phyloP scores from a whole-genome alignment of 2,888 invertebrate genomes.

The Danaus chrysippus region DNA sequence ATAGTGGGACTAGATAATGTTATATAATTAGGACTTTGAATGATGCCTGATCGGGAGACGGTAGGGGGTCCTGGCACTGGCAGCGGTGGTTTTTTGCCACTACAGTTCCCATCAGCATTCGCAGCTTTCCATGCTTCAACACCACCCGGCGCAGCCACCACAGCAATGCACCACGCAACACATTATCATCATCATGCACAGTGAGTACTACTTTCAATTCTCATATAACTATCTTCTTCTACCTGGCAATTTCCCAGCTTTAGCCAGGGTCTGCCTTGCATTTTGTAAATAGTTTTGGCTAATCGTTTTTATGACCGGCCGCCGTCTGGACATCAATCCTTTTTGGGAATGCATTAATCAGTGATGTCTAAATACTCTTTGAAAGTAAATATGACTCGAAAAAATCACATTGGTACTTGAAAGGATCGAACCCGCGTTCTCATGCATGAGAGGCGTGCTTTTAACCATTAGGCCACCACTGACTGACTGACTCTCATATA shows the following conservation, averaged over 20 bases:
- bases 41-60: constrained; percentile 78
- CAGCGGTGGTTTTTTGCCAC: constrained; percentile 77
- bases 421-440: too few relatives aligned
- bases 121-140: constrained; percentile 81
- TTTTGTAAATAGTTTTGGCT: too few relatives aligned
- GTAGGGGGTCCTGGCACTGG: constrained; percentile 78
- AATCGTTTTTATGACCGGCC: too few relatives aligned
- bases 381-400: too few relatives aligned
- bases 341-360: too few relatives aligned
- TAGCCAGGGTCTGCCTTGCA: too few relatives aligned
- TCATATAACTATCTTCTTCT: constrained; percentile 61
- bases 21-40: constrained; percentile 56
- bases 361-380: too few relatives aligned
- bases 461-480: too few relatives aligned
- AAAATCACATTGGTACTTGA: too few relatives aligned
- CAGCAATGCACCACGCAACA: constrained; percentile 79
- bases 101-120: constrained; percentile 78
- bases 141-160: constrained; percentile 78
- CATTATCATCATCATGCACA: constrained; percentile 76
- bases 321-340: too few relatives aligned
- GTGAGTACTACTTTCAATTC: constrained; percentile 48
- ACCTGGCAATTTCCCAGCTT: too few relatives aligned
- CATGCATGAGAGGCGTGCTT: too few relatives aligned
- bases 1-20: constrained; percentile 48
- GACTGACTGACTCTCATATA: constrained; percentile 49